A percentile compares a stretch with the other conserved stretches of the same genome.
Conservation (phyloP, 2,888 invertebrate genomes). For the Corbicula japonica region DNA sequence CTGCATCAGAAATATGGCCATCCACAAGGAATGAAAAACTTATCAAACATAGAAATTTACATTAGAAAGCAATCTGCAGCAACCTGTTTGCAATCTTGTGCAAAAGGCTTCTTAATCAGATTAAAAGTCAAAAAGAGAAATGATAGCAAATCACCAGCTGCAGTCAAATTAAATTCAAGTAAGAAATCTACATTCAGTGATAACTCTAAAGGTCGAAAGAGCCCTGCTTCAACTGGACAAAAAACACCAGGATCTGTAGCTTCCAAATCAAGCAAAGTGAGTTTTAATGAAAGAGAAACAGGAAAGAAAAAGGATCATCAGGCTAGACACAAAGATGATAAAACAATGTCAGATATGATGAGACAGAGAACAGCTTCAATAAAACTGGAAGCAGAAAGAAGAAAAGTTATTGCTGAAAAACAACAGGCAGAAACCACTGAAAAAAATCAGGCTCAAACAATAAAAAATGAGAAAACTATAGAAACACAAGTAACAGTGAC, state of each 20-base stretch:
- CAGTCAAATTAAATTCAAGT: not conserved
- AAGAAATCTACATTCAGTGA: not conserved
- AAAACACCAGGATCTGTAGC: conserved; percentile 11
- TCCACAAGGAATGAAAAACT: not conserved
- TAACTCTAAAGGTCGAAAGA: not conserved
- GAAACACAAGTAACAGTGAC: not conserved
- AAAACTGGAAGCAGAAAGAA: conserved; percentile 60
- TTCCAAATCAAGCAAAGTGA: conserved; percentile 24
- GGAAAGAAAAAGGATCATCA: conserved; percentile 13
- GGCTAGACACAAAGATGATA: conserved; percentile 23
- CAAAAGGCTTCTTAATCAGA: conserved; percentile 43
- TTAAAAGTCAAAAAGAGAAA: not conserved
- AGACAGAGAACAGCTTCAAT: conserved; percentile 55
- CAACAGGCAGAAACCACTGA: conserved; percentile 32
- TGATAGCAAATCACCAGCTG: too few species aligned
- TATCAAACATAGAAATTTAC: conserved; percentile 50
- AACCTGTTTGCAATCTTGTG: conserved; percentile 49
- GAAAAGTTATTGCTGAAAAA: conserved; percentile 51
- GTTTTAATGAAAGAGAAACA: not conserved
- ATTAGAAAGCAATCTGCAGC: conserved; percentile 51
- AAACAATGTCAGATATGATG: conserved; percentile 42
- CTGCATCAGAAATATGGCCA: not conserved
- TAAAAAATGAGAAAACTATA: not conserved
- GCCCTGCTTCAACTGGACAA: conserved; percentile 6
- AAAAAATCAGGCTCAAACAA: conserved; percentile 10